Conservation (phyloP, 2,113 vertebrate species). For the Corythornis cristatus region DNA sequence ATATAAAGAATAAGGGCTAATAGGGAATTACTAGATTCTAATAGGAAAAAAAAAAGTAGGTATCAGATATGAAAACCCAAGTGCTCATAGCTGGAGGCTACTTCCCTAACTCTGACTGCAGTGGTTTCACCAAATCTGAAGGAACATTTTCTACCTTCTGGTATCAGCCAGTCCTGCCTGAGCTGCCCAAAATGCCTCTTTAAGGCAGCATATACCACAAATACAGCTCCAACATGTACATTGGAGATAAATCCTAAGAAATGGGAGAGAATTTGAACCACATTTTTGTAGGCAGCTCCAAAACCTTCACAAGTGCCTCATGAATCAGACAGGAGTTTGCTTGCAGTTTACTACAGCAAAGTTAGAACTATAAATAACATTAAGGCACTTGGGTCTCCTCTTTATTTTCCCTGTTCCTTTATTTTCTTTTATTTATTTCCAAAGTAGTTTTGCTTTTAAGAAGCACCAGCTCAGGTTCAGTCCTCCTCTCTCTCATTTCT, state of each 20-base stretch:
- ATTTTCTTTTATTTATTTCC: neutral
- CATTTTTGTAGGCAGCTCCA: neutral
- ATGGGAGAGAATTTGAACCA: neutral
- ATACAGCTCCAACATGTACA: neutral
- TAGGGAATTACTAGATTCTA: neutral
- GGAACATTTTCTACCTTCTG: neutral
- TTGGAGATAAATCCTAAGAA: neutral
- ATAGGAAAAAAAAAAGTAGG: neutral
- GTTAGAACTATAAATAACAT: neutral
- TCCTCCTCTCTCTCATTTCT: neutral
- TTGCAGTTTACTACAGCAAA: neutral
- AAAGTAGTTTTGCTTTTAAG: neutral
- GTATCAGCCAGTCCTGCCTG: neutral
- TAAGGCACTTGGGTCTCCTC: neutral
- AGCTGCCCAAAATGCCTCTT: neutral
- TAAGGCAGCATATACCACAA: neutral
- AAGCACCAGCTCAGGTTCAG: neutral
- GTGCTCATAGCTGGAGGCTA: neutral
- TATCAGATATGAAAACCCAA: neutral
- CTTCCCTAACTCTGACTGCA: neutral
- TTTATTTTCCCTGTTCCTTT: neutral
- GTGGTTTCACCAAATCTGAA: neutral
- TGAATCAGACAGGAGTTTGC: neutral
- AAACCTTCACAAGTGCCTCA: neutral
- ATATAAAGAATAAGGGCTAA: neutral